Base-by-base conservation (phyloP, 2,113 vertebrate species). In the Thamnophis sirtalis region DNA sequence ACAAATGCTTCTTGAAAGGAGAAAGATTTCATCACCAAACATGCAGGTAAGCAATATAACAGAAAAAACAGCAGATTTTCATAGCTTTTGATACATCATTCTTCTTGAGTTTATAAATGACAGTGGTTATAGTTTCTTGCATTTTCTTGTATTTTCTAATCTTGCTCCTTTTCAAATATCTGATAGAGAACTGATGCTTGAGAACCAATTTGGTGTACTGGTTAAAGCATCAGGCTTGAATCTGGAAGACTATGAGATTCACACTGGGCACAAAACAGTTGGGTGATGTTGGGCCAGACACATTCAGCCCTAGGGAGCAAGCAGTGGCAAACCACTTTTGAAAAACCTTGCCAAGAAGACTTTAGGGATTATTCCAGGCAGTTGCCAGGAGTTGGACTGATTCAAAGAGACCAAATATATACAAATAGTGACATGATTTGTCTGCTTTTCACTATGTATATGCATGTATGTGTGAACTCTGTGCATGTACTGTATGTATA, bases 1-100 rank as follows among this genome's bases (percentile, higher is more conserved):
- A 98, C 88, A 99, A 98, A 96, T 99, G 99, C 96, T 98, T 99
- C 95, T 97, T 99, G 51, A 98, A 97, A 97, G 99, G 99, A 95
- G 98, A 98, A 94, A 97, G 98, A 90, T 99, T 99, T 94, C 98
- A 98, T 85, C 98, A 98, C 91, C 98, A 98, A 91, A 98, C 99
- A 1, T 99, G 99, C 99, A 99, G 99, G 99, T 99, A 96, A 97
- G 94, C 3, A 53, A 87, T 92, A 87, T 21, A 86, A 84, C 9
- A 11, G 22, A 48, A 55, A 55, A 80, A 80, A 43, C 33, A 80
- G 21, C 17, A 3, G 22, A 11, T 49, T 87, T 50, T 55, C 21
- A 26, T 89, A 28, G 53, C 86, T 10, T 10, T 15, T 55, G 53
- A n/a, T 84, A 55, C 22, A 55, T 56, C 26, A 19, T 33, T 84